Evolutionary conservation across 2,797 vertebrate species (phyloP), one percentile per base, ranked within the genome.

Genomic region (Sebastes iracundus): DNA sequence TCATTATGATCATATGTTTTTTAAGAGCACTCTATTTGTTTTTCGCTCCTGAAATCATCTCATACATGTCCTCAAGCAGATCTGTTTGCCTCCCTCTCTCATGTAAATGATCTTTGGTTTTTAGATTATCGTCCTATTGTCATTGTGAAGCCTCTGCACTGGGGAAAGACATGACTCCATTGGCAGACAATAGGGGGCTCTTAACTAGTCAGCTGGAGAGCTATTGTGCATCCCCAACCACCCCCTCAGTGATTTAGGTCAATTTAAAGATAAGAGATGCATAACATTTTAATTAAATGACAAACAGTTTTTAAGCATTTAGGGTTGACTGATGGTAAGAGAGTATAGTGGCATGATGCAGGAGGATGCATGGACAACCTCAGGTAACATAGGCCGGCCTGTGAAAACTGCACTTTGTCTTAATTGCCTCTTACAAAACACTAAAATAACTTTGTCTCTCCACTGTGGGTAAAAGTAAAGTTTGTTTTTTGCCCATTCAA

Each of bases 201-300:
- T 92, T 87, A 87, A 84, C 84, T 14, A 75, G 84, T 87, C 93
- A 91, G 92, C 90, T 94, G 91, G 94, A 81, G 63, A 61, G 72
- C 92, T 61, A 87, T 95, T 94, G 92, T 94, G 55, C 58, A 18
- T 18, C 25, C 56, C 58, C 58, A 66, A 52, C 12, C 35, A 33
- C 68, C 84, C 81, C 77, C 76, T 88, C 73, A 81, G 64, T 78
- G 85, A 83, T 90, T 72, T 72, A 88, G 85, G 66, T 77, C 64
- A 69, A 79, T 79, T 77, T 81, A 88, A 79, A 83, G 93, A 93
- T 87, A 89, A 90, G 87, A 53, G 56, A 67, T 46, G 38, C 68
- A 53, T 42, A 22, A 63, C 60, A 75, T 65, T 38, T 68, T 23
- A 82, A 75, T 89, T 77, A 42, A 33, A 75, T 75, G 58, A 56